phyloP scores from a whole-genome alignment of 2,888 invertebrate genomes.

The Acanthococcus lagerstroemiae region DNA sequence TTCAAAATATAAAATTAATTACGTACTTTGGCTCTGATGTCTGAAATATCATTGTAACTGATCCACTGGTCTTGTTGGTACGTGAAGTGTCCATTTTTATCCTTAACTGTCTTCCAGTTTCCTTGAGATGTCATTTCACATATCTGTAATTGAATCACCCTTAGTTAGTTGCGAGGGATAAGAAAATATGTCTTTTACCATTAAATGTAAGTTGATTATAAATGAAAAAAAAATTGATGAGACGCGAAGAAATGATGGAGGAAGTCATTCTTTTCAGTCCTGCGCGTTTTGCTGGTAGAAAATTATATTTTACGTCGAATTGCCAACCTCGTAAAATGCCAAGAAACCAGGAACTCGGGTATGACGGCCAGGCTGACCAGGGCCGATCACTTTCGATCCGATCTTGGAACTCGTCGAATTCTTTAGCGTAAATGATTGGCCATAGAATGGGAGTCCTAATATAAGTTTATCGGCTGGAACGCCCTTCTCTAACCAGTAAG shows the following conservation, averaged over 20 bases:
- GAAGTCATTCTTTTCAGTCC: constrained; percentile 48
- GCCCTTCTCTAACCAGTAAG: constrained; percentile 67
- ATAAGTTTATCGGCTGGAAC: constrained; percentile 69
- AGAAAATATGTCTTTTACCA: background rate
- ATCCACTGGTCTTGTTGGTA: constrained; percentile 60
- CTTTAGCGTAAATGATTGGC: constrained; percentile 58
- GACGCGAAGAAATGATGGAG: constrained; percentile 46
- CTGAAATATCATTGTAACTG: constrained; percentile 61
- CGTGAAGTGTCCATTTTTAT: constrained; percentile 20
- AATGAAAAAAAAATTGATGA: too few relatives aligned
- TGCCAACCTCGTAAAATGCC: constrained; percentile 61
- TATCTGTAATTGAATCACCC: constrained; percentile 38
- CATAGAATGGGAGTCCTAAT: constrained; percentile 79
- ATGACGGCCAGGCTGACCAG: constrained; percentile 49
- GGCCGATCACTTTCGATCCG: constrained; percentile 29
- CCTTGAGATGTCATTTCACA: constrained; percentile 20
- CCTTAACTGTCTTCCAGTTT: constrained; percentile 19
- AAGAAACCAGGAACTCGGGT: constrained; percentile 58
- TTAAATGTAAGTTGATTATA: too few relatives aligned
- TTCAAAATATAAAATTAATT: background rate
- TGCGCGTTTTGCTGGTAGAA: background rate
- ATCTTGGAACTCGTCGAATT: constrained; percentile 38
- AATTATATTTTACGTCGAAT: too few relatives aligned
- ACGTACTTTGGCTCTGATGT: constrained; percentile 55
- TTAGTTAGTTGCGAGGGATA: background rate